Evolutionary conservation across 1,140 invertebrate species (phyloP).

Genomic region (fruit fly (Drosophila melanogaster)): DNA sequence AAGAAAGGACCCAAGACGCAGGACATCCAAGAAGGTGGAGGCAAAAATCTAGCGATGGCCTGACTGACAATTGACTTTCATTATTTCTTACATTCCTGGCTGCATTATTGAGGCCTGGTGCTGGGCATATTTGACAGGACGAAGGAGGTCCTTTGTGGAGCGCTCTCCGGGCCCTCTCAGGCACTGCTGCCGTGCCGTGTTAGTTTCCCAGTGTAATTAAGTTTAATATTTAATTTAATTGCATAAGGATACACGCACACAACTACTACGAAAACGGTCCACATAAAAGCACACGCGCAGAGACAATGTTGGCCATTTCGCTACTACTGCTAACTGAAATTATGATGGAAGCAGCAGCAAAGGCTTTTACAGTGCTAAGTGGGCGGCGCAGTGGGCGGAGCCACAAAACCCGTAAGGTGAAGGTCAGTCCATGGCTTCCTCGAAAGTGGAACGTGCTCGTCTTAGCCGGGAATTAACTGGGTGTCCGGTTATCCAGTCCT

Average conservation of each 20-base stretch:
- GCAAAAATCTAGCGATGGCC: constrained; percentile 47
- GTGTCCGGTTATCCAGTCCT: constrained; percentile 15
- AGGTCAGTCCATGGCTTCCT: constrained; percentile 49
- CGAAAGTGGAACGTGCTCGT: constrained; percentile 44
- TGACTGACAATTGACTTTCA: constrained; percentile 80
- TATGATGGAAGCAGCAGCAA: constrained; percentile 70
- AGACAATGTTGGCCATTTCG: constrained; percentile 64
- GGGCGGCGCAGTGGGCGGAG: constrained; percentile 11
- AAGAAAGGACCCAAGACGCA: constrained; percentile 38
- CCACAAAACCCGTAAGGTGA: constrained; percentile 44
- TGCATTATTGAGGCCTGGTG: constrained; percentile 79
- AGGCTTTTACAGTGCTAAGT: constrained; percentile 24
- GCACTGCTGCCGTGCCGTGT: constrained; percentile 53
- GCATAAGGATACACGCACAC: constrained; percentile 67
- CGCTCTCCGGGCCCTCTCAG: background rate
- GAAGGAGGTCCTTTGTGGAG: constrained; percentile 33
- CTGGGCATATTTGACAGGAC: constrained; percentile 70
- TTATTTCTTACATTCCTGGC: constrained; percentile 78
- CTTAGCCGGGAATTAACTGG: constrained; percentile 35
- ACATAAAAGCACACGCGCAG: constrained; percentile 71
- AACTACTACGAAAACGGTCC: constrained; percentile 22
- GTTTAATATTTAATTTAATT: constrained; percentile 84
- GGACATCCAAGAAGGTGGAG: constrained; percentile 22
- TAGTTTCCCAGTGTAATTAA: constrained; percentile 79
- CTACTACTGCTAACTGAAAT: constrained; percentile 58